Conservation (phyloP, 2,797 vertebrate species). For the Anabas testudineus region DNA sequence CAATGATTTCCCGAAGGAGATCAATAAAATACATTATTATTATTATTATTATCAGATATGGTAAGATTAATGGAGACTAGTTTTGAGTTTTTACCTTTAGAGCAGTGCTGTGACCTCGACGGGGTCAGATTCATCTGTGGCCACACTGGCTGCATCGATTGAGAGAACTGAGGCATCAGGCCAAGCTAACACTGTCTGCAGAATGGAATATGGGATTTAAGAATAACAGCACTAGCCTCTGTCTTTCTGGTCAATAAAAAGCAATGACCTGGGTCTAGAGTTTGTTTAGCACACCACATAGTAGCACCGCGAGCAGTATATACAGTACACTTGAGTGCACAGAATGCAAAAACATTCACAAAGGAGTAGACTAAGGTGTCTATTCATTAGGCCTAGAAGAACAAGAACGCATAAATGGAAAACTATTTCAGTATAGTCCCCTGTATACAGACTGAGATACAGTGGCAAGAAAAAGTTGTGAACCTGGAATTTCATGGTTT, state of each 20-base stretch:
- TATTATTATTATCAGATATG: no score
- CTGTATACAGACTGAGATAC: neutral
- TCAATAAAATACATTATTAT: no score
- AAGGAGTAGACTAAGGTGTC: no score
- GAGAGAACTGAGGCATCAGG: slow-evolving; percentile 2
- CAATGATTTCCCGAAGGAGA: no score
- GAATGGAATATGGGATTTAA: slow-evolving; percentile 9
- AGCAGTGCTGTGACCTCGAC: neutral
- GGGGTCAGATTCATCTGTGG: slow-evolving; percentile 24
- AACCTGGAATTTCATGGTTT: no score
- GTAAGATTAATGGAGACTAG: neutral
- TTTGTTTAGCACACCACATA: neutral
- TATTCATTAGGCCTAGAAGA: neutral
- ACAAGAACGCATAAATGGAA: neutral
- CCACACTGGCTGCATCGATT: slow-evolving; percentile 24
- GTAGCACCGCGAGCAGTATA: neutral
- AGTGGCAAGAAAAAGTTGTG: no score
- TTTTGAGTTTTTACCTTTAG: neutral
- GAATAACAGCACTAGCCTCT: slow-evolving; percentile 1
- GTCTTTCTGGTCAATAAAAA: slow-evolving; percentile 22
- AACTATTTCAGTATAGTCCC: neutral
- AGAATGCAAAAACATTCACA: neutral
- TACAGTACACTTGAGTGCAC: neutral
- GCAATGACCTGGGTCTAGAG: neutral
- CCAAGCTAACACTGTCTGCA: slow-evolving; percentile 29